Percentiles rank a stretch among this genome's conserved stretches.
Conservation (phyloP, 2,888 invertebrate genomes). For the Cheilosia soror region DNA sequence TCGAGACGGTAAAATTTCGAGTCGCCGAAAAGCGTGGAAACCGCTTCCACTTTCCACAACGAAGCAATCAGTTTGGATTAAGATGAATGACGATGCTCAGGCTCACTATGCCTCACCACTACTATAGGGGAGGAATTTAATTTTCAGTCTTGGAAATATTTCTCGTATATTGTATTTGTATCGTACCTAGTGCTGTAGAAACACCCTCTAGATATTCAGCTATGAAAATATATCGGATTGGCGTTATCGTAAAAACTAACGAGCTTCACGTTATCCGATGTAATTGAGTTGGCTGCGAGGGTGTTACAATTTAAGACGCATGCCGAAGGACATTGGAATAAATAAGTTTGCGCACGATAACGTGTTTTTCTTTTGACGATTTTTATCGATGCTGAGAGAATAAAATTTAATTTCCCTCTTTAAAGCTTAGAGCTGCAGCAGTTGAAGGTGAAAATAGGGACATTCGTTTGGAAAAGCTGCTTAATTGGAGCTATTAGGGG, state of each 20-base stretch:
- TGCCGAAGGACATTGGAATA: constrained; percentile 44
- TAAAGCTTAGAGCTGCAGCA: background rate
- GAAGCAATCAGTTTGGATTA: constrained; percentile 74
- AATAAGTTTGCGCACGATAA: constrained; percentile 46
- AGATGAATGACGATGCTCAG: constrained; percentile 70
- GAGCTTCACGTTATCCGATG: constrained; percentile 54
- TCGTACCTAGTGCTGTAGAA: background rate
- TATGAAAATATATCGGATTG: constrained; percentile 60
- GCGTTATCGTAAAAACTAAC: constrained; percentile 74
- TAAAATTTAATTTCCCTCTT: constrained; percentile 32
- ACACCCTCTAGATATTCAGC: constrained; percentile 22
- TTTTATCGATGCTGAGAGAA: constrained; percentile 14
- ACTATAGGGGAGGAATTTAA: constrained; percentile 51
- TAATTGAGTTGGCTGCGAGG: constrained; percentile 63
- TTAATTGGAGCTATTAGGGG: no score
- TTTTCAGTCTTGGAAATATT: constrained; percentile 55
- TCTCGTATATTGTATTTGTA: background rate
- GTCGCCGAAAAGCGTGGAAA: background rate
- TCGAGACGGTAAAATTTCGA: constrained; percentile 35
- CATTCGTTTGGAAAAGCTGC: background rate
- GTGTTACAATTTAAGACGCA: constrained; percentile 50
- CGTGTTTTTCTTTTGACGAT: constrained; percentile 17
- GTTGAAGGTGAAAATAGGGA: background rate
- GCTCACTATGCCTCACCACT: constrained; percentile 14
- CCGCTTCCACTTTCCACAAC: constrained; percentile 18